These are phyloP conservation scores for Neomonachus schauinslandi DNA, from an alignment of 2,113 vertebrate genomes.

Conservation along the genomic window DNA sequence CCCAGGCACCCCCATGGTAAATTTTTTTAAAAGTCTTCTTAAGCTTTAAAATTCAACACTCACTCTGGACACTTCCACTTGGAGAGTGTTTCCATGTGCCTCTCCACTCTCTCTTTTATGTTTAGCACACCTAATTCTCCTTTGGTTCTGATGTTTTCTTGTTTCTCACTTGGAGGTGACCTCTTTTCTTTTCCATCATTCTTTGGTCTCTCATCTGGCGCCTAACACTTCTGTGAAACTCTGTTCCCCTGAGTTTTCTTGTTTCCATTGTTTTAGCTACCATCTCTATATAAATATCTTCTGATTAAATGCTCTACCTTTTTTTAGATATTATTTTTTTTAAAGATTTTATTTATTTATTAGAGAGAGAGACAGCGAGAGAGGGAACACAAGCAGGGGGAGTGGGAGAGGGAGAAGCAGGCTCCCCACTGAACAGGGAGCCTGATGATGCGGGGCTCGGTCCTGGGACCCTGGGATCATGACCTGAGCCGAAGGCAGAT, in stretches of 20 bases:
- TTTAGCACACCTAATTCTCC: background rate
- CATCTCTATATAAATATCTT: background rate
- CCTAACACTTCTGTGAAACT: background rate
- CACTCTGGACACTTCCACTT: background rate
- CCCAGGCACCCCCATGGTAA: background rate
- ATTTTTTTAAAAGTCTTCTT: background rate
- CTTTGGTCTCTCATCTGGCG: background rate
- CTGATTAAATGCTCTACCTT: background rate
- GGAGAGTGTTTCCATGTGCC: background rate
- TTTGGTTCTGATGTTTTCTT: background rate
- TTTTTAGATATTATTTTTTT: background rate
- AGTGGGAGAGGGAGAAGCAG: too few relatives aligned
- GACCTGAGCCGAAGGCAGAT: too few relatives aligned
- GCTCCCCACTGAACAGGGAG: too few relatives aligned
- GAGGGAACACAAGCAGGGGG: too few relatives aligned
- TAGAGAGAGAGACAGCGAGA: too few relatives aligned
- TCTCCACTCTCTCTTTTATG: background rate
- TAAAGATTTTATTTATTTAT: too few relatives aligned
- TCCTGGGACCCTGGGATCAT: too few relatives aligned
- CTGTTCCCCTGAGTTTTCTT: constrained; percentile 7
- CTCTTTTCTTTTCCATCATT: background rate
- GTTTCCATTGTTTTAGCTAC: constrained; percentile 17
- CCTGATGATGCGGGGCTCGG: too few relatives aligned
- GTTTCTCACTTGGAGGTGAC: background rate
- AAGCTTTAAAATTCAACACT: background rate